Conservation (phyloP, 1,140 invertebrate species). For the Venustaconcha ellipsiformis region DNA sequence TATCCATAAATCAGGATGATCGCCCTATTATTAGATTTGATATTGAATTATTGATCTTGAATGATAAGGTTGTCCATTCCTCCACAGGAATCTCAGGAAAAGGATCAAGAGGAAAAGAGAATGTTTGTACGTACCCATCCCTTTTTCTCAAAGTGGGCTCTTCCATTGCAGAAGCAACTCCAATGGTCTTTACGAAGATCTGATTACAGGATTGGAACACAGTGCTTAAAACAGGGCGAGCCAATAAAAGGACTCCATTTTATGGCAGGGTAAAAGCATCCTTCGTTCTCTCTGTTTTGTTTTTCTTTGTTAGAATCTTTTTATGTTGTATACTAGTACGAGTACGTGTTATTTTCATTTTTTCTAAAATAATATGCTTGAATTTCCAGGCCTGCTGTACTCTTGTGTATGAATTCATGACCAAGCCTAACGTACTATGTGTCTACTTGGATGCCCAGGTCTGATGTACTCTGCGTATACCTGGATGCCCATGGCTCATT, state of each 20-base stretch:
- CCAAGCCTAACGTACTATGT: no score
- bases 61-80: background rate
- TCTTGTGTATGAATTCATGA: no score
- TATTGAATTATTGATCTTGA: background rate
- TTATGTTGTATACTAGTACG: no score
- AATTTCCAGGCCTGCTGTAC: no score
- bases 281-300: background rate
- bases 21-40: background rate
- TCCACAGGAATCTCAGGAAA: conserved; percentile 11
- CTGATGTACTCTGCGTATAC: no score
- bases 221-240: conserved; percentile 19
- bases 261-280: conserved; percentile 5
- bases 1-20: no score
- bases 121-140: conserved; percentile 29
- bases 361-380: no score
- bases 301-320: background rate
- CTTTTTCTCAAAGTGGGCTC: conserved; percentile 28
- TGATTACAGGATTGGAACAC: conserved; percentile 15
- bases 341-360: no score
- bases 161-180: conserved; percentile 18
- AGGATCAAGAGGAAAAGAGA: conserved; percentile 22
- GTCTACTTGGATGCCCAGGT: no score
- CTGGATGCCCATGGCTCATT: no score
- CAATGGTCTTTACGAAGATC: conserved; percentile 20
- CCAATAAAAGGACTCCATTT: conserved; percentile 9